Percentiles rank a stretch among this genome's conserved stretches.
phyloP scores from a whole-genome alignment of 2,113 vertebrate genomes.

The Heterocephalus glaber region DNA sequence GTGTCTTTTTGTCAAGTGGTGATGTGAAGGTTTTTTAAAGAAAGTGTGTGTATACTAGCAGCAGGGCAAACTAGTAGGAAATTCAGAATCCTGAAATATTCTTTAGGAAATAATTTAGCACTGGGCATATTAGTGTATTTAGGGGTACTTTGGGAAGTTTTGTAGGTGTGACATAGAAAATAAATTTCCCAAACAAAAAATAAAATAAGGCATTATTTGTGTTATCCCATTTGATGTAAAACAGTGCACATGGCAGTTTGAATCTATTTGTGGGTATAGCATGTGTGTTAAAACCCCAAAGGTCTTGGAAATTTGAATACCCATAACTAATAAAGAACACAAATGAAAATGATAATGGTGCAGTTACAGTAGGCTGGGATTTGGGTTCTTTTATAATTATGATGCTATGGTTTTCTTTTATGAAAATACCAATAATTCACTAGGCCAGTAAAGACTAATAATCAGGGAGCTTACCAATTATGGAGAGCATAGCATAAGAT shows the following conservation, averaged over 20 bases:
- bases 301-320: slow-evolving; percentile 62
- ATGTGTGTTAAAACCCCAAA: slow-evolving; percentile 6
- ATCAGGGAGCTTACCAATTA: slow-evolving; percentile 37
- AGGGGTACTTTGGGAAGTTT: not conserved
- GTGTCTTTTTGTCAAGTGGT: not conserved
- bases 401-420: slow-evolving; percentile 60
- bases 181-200: slow-evolving; percentile 50
- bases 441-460: slow-evolving; percentile 58
- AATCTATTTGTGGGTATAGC: slow-evolving; percentile 10
- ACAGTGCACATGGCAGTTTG: not conserved
- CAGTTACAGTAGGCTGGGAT: slow-evolving; percentile 57
- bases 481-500: slow-evolving; percentile 12
- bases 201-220: slow-evolving; percentile 41
- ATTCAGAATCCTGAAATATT: slow-evolving; percentile 13
- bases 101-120: slow-evolving; percentile 32
- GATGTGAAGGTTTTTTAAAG: not conserved
- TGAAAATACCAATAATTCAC: slow-evolving; percentile 67
- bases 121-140: not conserved
- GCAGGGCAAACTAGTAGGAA: not conserved
- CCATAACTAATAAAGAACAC: slow-evolving; percentile 61
- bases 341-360: slow-evolving; percentile 71
- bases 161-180: not conserved
- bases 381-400: slow-evolving; percentile 73
- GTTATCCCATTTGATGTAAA: slow-evolving; percentile 26
- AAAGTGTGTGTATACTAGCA: not conserved